These are phyloP conservation scores for Subacronicta megacephala DNA, from an alignment of 2,888 invertebrate genomes.

Conservation along the genomic window DNA sequence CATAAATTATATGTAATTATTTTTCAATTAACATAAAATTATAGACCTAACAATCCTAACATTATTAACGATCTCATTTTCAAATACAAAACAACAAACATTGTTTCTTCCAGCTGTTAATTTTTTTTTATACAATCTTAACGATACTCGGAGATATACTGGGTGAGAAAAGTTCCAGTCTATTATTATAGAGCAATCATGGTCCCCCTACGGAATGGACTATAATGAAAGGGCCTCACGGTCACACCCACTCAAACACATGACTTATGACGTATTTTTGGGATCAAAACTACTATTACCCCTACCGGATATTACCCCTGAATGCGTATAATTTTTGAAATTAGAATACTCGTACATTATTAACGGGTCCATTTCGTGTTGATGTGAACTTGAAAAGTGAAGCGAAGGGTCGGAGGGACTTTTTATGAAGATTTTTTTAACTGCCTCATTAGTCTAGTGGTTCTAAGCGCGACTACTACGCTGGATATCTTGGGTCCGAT, in stretches of 20 bases:
- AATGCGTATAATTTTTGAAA: constrained; percentile 19
- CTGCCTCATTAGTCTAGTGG: no score
- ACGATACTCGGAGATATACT: constrained; percentile 62
- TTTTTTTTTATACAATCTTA: constrained; percentile 43
- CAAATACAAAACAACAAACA: constrained; percentile 42
- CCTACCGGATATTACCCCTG: no score
- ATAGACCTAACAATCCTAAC: constrained; percentile 2
- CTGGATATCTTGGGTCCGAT: no score
- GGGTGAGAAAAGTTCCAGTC: constrained; percentile 70
- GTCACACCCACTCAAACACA: constrained; percentile 70
- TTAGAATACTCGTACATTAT: constrained; percentile 21
- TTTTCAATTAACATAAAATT: constrained; percentile 40
- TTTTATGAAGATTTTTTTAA: no score
- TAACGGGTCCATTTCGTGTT: constrained; percentile 10
- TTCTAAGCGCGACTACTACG: no score
- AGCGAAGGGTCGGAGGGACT: no score
- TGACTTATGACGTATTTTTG: constrained; percentile 35
- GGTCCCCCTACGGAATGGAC: constrained; percentile 60
- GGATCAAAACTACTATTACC: constrained; percentile 28
- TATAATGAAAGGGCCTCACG: constrained; percentile 68
- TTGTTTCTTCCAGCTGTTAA: constrained; percentile 24
- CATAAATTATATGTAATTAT: constrained; percentile 29
- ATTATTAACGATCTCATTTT: constrained; percentile 22
- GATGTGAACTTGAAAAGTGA: no score
- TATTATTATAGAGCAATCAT: constrained; percentile 77